Evolutionary conservation across 2,797 vertebrate species (phyloP).

Genomic region (Peromyscus nudipes): DNA sequence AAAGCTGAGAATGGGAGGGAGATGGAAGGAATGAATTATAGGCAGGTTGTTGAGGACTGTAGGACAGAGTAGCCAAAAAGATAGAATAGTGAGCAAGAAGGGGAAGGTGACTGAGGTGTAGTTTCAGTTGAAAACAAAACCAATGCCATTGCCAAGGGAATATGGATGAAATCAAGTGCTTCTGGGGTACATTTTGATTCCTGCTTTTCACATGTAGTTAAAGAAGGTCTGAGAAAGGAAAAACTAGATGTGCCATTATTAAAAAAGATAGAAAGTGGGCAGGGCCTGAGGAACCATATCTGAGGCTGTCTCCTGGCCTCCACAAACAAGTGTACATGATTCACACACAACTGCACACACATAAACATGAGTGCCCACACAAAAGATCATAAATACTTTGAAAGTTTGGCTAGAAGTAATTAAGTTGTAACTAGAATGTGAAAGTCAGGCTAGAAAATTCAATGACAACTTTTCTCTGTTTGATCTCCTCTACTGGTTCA

Average conservation of each 20-base stretch:
- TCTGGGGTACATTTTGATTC: background rate
- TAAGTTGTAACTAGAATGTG: background rate
- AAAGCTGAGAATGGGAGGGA: background rate
- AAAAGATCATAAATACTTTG: background rate
- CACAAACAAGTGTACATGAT: no score
- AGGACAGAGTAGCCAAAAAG: background rate
- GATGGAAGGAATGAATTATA: background rate
- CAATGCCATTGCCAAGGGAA: background rate
- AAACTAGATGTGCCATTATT: background rate
- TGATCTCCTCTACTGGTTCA: background rate
- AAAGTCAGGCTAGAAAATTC: background rate
- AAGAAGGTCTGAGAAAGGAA: background rate
- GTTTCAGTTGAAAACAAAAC: background rate
- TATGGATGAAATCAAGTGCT: background rate
- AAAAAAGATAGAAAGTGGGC: background rate
- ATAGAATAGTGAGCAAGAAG: background rate
- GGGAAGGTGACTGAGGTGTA: background rate
- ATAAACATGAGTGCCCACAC: background rate
- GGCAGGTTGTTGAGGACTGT: background rate
- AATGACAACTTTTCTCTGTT: background rate
- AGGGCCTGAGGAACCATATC: no score
- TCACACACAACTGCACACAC: background rate
- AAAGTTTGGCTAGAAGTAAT: conserved; percentile 19
- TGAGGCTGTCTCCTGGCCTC: no score
- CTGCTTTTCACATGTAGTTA: background rate